Evolutionary conservation across 2,797 vertebrate species (phyloP).

Genomic region (Lagorchestes hirsutus): DNA sequence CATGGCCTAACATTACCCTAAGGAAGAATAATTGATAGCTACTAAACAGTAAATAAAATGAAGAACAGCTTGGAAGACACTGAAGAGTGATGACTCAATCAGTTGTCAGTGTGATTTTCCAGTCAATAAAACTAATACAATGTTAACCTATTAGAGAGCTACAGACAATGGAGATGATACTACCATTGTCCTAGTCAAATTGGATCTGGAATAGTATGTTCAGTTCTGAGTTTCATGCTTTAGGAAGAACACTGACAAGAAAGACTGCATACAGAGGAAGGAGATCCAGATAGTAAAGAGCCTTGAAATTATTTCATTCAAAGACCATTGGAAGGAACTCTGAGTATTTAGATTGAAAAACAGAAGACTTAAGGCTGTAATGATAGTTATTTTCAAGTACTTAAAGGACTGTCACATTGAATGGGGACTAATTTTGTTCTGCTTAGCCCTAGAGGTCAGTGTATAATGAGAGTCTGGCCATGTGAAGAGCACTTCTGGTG

Average conservation of each 20-base stretch:
- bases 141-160: not conserved
- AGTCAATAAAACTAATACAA: not conserved
- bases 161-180: not conserved
- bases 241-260: not conserved
- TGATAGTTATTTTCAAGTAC: too few species aligned
- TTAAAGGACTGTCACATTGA: too few species aligned
- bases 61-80: not conserved
- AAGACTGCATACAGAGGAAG: not conserved
- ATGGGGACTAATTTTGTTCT: too few species aligned
- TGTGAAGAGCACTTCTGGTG: too few species aligned
- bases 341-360: too few species aligned
- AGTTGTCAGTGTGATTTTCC: not conserved
- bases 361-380: too few species aligned
- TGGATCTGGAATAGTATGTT: not conserved
- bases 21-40: not conserved
- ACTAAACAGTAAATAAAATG: not conserved
- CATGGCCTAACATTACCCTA: not conserved
- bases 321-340: too few species aligned
- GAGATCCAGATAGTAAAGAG: not conserved
- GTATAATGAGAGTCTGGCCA: too few species aligned
- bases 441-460: too few species aligned
- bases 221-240: not conserved
- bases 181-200: not conserved
- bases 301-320: too few species aligned
- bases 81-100: not conserved